Base-by-base conservation (phyloP, 2,797 vertebrate species). In the Hybognathus amarus region DNA sequence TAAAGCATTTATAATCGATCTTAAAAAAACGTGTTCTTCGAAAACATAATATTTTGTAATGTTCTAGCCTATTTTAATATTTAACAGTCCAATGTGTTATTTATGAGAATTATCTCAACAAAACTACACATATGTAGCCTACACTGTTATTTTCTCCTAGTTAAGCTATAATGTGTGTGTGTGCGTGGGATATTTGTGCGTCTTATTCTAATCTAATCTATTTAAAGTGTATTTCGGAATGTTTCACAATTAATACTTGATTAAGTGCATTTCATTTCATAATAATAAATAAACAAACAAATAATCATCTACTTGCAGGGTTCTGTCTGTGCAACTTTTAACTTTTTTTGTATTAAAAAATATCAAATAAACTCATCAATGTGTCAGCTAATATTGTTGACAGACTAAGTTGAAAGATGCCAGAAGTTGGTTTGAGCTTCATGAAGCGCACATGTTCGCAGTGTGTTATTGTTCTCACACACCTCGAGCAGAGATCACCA, bases 381-480 rank as follows among this genome's bases (percentile, higher is more conserved):
- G 2, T 45, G 73, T n/a, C 50, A 56, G 67, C 18, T 76, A 12
- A 77, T 27, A n/a, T 12, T 27, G 6, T 7, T 76, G 36, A 61
- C 36, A 12, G 33, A 67, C 64, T 66, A 18, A 54, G 50, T 12
- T 61, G 5, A 42, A 20, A 59, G 13, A 24, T 76, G 74, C 40
- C 36, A 59, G 15, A 54, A 61, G 54, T 76, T 76, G 36, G 36
- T 42, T 61, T 18, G 15, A 17, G 74, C 70, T 52, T 74, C 47
- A 73, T 73, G 45, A 30, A 71, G 45, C 24, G 70, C 70, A 52
- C 10, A 50, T 18, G 70, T 52, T 15, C 42, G 24, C 36, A 18
- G 54, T 42, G 54, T 59, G 33, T 38, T 38, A 59, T 40, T 76
- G 52, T 76, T 40, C 22, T 76, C 54, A 40, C 36, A 76, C 36